Base-by-base conservation (phyloP, 2,797 vertebrate genomes). In the Sebastolobus alascanus region DNA sequence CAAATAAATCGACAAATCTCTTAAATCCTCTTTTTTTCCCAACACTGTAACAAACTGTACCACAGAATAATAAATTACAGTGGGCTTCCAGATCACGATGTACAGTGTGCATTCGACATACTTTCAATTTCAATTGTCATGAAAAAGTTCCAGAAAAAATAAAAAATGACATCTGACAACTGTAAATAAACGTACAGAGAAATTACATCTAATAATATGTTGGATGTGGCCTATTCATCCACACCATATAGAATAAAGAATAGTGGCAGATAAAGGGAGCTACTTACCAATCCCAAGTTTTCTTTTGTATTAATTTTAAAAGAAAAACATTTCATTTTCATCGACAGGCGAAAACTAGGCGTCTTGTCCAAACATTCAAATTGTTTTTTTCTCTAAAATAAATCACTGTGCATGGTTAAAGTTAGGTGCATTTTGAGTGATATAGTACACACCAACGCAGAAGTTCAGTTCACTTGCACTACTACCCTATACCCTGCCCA, bases 391-490 rank as follows among this genome's bases (percentile, higher is more conserved):
- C 75, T 67, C 18, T 38, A 2, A 79, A 75, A 77, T 13, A 74
- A 90, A 91, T 86, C 79, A 70, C 80, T 22, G 78, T 68, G 82
- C 82, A 35, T 68, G 63, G 38, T 79, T 86, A 90, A 95, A 95
- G 85, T 95, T 95, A 68, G 68, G 64, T 84, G 89, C 80, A 91
- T 92, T 89, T 84, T 75, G 64, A 86, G 73, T 50, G 88, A 84
- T 88, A 90, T 87, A 87, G 68, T 88, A 59, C 20, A 92, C 84
- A 95, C 84, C 91, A 85, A 87, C 84, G 87, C 83, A 91, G 91
- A 96, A 96, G 94, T 96, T 96, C 71, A 93, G 91, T 90, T 88
- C 93, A 95, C 95, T 96, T 93, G 91, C 92, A 90, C 90, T 93
- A 84, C 85, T 55, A 50, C 46, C 46, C 90, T 91, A 90, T 87